Conservation (phyloP, 2,797 vertebrate species). For the Heteromormyrus szaboi region DNA sequence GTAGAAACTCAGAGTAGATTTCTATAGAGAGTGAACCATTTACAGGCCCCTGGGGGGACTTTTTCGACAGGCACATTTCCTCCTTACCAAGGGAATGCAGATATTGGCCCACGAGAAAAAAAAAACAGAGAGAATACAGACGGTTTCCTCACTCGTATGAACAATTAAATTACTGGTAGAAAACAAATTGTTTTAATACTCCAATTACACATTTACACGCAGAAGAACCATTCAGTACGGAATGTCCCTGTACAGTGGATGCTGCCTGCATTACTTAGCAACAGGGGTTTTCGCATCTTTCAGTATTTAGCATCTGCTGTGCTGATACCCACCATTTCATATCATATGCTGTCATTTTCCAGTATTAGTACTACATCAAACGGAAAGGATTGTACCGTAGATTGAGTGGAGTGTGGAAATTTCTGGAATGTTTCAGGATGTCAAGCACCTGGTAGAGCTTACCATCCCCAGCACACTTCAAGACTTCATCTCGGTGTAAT, state of each 20-base stretch:
- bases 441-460: neutral
- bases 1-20: neutral
- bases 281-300: neutral
- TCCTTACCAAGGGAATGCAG: neutral
- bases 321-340: neutral
- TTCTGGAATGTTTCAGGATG: neutral
- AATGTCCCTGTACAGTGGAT: neutral
- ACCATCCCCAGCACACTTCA: neutral
- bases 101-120: neutral
- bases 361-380: neutral
- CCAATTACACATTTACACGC: neutral
- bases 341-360: neutral
- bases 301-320: neutral
- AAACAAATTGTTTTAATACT: neutral
- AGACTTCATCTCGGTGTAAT: neutral
- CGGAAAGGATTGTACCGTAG: neutral
- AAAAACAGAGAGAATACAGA: neutral
- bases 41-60: neutral
- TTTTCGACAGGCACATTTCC: neutral
- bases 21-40: neutral
- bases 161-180: neutral
- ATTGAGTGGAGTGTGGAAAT: neutral
- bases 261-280: neutral
- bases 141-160: neutral
- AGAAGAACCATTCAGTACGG: neutral